Percentiles rank a stretch among this genome's conserved stretches.
Conservation (phyloP, 2,888 invertebrate genomes). For the Meliscaeva auricollis region DNA sequence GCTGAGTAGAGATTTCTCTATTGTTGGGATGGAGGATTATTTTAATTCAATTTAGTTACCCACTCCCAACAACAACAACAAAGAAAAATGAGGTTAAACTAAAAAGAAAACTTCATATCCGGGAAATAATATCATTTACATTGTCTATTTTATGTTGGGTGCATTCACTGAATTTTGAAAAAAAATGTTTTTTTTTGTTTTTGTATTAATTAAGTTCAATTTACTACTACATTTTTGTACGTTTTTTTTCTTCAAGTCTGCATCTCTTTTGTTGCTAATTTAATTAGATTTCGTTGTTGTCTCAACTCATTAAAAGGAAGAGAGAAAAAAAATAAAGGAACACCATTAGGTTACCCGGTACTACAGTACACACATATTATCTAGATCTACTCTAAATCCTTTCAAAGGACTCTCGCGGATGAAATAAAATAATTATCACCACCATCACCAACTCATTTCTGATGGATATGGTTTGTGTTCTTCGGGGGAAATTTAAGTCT, state of each 20-base stretch:
- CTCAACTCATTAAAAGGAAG: constrained; percentile 35
- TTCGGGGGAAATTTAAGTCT: neutral
- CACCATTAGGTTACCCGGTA: constrained; percentile 36
- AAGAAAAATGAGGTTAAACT: neutral
- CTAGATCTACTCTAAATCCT: constrained; percentile 51
- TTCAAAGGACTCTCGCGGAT: constrained; percentile 55
- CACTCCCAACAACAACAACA: too few relatives aligned
- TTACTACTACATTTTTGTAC: neutral
- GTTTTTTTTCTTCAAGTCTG: constrained; percentile 9
- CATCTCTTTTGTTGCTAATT: constrained; percentile 36
- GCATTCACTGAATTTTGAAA: neutral
- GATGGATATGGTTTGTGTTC: neutral
- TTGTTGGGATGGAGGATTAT: too few relatives aligned
- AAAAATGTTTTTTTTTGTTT: neutral
- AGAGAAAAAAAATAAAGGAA: neutral
- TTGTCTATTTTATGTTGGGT: constrained; percentile 5
- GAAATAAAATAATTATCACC: constrained; percentile 68
- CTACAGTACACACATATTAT: constrained; percentile 11
- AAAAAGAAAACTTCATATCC: constrained; percentile 5
- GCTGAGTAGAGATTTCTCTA: too few relatives aligned
- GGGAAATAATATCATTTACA: neutral
- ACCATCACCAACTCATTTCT: constrained; percentile 39
- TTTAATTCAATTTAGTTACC: too few relatives aligned
- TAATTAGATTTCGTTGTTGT: constrained; percentile 61
- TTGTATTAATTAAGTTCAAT: constrained; percentile 21